phyloP scores from a whole-genome alignment of 2,797 vertebrate genomes.

The Coranthus polyacanthus region DNA sequence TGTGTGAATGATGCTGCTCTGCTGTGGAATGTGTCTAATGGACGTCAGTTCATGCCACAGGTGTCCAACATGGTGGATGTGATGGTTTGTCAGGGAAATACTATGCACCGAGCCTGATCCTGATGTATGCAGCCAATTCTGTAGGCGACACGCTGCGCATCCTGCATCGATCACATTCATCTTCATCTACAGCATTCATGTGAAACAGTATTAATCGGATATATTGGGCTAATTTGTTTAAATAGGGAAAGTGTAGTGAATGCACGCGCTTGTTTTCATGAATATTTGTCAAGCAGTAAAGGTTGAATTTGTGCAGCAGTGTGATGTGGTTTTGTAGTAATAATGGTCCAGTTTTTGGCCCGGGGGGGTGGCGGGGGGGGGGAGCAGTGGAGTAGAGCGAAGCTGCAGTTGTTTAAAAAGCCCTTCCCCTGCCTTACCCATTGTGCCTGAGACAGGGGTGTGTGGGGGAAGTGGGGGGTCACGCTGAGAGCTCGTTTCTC shows the following conservation, averaged over 20 bases:
- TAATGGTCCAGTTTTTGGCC: conserved; percentile 50
- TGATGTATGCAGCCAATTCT: conserved; percentile 49
- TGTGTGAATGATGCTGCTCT: conserved; percentile 66
- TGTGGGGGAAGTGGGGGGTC: conserved; percentile 70
- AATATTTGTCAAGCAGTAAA: conserved; percentile 21
- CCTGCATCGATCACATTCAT: conserved; percentile 34
- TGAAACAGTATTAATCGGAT: neutral
- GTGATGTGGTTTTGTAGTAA: conserved; percentile 58
- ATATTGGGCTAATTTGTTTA: conserved; percentile 3
- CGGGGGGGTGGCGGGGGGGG: conserved; percentile 48
- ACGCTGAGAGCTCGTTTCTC: conserved; percentile 90
- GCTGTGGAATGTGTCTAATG: conserved; percentile 71
- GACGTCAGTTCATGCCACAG: conserved; percentile 69
- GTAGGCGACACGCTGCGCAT: conserved; percentile 38
- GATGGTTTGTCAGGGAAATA: conserved; percentile 52
- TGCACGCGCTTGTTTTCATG: neutral
- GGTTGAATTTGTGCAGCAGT: conserved; percentile 53
- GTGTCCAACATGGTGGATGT: conserved; percentile 64
- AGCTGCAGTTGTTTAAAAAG: conserved; percentile 86
- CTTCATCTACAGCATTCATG: conserved; percentile 19
- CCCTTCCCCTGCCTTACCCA: conserved; percentile 81
- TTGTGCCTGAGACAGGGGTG: conserved; percentile 83
- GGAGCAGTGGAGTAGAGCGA: conserved; percentile 59
- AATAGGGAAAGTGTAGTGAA: neutral
- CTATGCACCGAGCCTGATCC: conserved; percentile 40